phyloP scores from a whole-genome alignment of 30 jellyfish, hydroid and myxozoan species.

The Haliclystus octoradiatus region DNA sequence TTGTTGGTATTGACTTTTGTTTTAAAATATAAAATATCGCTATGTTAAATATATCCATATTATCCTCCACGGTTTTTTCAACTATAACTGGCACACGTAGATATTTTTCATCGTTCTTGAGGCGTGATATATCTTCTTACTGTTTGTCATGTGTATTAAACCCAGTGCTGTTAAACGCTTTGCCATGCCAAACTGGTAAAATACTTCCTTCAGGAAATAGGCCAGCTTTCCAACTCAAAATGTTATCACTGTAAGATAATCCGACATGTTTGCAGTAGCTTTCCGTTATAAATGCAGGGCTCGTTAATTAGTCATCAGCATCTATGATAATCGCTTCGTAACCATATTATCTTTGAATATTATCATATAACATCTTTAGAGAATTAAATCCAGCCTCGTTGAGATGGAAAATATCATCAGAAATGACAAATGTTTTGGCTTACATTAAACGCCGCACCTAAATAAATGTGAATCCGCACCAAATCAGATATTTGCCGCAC shows the following conservation, averaged over 20 bases:
- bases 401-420: constrained; percentile 69
- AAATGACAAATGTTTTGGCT: constrained; percentile 52
- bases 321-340: constrained; percentile 67
- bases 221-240: constrained; percentile 88
- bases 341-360: constrained; percentile 17
- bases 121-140: too few species aligned
- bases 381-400: constrained; percentile 52
- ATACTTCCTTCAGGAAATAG: constrained; percentile 79
- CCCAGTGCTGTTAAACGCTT: constrained; percentile 79
- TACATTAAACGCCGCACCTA: too few species aligned
- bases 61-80: too few species aligned
- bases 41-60: too few species aligned
- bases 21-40: too few species aligned
- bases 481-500: too few species aligned
- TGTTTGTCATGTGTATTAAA: too few species aligned
- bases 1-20: too few species aligned
- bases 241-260: constrained; percentile 42
- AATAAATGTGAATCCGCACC: too few species aligned
- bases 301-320: constrained; percentile 72
- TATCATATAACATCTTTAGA: constrained; percentile 35
- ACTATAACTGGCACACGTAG: too few species aligned
- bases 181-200: constrained; percentile 91
- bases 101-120: too few species aligned
- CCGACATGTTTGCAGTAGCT: constrained; percentile 69
- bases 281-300: constrained; percentile 72